Base-by-base conservation (phyloP, 2,888 invertebrate genomes). In the Hermaeophaga mercurialis region DNA sequence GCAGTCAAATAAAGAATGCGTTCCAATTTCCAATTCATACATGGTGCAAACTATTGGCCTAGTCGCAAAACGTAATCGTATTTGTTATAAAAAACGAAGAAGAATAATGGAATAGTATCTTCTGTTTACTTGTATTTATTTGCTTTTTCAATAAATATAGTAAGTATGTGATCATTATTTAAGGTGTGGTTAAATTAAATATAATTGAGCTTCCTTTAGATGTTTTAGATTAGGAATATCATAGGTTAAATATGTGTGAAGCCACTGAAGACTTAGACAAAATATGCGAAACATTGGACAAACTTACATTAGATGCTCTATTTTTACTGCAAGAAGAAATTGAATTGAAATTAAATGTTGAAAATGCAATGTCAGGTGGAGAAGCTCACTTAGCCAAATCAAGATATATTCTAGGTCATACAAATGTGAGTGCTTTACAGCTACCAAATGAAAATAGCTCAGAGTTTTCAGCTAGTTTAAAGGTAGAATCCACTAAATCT, bases 371-470 rank as follows among this genome's bases (percentile, higher is more conserved):
- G 66, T 84, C 86, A 50, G 84, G 83, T 65, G 92, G 91, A 0
- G 85, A 86, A 72, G 81, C 87, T 38, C 84, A 90, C 66, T 75
- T 93, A 41, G 91, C 91, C 0, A 91, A 93, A 73, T 80, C 86
- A 1, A 82, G 91, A 46, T 91, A 91, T 66, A 89, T 91, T 44
- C 84, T 89, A 80, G 92, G 92, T 0, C 87, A 88, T 56, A 86
- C 84, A 65, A 84, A 84, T 6, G 85, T 92, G 4, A 86, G 90
- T 53, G 78, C 82, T 11, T 78, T 89, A 8, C 87, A 89, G 70
- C 79, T 93, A 34, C 90, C 89, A 1, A 84, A 85, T 0, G 87
- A 90, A 70, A 80, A 82, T 34, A 81, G 81, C 60, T 62, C 72
- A 11, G 81, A 82, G 61, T 79, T 83, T 58, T 71, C 75, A 8